Conservation (phyloP, 2,888 invertebrate genomes). For the Choreutis nemorana region DNA sequence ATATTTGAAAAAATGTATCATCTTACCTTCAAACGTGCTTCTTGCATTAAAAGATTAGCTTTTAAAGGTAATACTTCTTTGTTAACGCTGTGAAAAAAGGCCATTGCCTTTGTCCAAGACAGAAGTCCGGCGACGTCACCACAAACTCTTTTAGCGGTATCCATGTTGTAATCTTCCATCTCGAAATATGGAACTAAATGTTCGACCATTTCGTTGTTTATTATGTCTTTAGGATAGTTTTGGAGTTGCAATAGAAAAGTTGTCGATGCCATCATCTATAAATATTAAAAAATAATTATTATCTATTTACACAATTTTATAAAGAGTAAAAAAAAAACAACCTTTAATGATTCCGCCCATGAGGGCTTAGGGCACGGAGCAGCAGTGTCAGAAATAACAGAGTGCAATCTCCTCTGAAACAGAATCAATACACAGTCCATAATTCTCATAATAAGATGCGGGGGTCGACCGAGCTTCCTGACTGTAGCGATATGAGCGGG, state of each 20-base stretch:
- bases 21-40: slow-evolving; percentile 81
- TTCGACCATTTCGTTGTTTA: slow-evolving; percentile 97
- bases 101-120: slow-evolving; percentile 97
- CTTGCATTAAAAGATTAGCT: slow-evolving; percentile 90
- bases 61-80: slow-evolving; percentile 95
- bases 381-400: slow-evolving; percentile 81
- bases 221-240: slow-evolving; percentile 95
- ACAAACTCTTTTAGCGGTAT: slow-evolving; percentile 93
- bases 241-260: slow-evolving; percentile 91
- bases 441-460: slow-evolving; percentile 96
- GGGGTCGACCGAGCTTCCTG: slow-evolving; percentile 92
- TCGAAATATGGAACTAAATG: slow-evolving; percentile 89
- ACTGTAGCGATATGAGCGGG: slow-evolving; percentile 96
- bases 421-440: slow-evolving; percentile 96
- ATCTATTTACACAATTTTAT: not conserved
- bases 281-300: slow-evolving; percentile 4
- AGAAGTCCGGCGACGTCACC: slow-evolving; percentile 95
- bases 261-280: slow-evolving; percentile 92
- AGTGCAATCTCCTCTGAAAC: slow-evolving; percentile 88
- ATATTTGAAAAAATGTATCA: not conserved
- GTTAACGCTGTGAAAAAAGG: slow-evolving; percentile 94
- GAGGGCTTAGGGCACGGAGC: slow-evolving; percentile 91
- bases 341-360: slow-evolving; percentile 95
- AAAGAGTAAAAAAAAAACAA: slow-evolving; percentile 18
- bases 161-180: slow-evolving; percentile 98